phyloP scores from a whole-genome alignment of 2,797 vertebrate genomes.

The Danio tinwini region DNA sequence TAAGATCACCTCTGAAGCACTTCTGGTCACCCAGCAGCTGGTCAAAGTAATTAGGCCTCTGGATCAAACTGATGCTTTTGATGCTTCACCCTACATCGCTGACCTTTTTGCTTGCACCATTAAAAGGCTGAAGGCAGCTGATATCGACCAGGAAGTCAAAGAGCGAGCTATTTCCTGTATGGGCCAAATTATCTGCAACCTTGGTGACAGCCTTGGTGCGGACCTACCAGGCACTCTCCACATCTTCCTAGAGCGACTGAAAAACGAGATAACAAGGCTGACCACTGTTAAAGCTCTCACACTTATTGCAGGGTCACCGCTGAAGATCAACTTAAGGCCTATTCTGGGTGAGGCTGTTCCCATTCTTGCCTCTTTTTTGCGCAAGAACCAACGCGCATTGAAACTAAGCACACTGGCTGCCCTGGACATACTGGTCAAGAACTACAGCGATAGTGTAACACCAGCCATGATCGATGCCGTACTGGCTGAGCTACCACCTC shows the following conservation, averaged over 20 bases:
- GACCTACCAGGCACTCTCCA: slow-evolving; percentile 94
- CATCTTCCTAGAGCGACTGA: slow-evolving; percentile 97
- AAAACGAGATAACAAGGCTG: slow-evolving; percentile 97
- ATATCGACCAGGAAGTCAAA: slow-evolving; percentile 99
- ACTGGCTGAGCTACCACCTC: slow-evolving; percentile 94
- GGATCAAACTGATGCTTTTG: slow-evolving; percentile 90
- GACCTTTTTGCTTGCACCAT: slow-evolving; percentile 97
- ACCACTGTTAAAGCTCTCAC: slow-evolving; percentile 98
- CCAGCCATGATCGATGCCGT: slow-evolving; percentile 98
- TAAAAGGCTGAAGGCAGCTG: slow-evolving; percentile 94
- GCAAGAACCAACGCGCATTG: slow-evolving; percentile 96
- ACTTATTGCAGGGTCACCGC: slow-evolving; percentile 92
- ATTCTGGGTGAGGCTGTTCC: slow-evolving; percentile 94
- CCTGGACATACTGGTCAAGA: slow-evolving; percentile 94
- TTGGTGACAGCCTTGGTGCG: slow-evolving; percentile 90
- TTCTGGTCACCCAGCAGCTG: slow-evolving; percentile 97
- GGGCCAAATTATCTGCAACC: slow-evolving; percentile 98
- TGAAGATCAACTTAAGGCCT: slow-evolving; percentile 94
- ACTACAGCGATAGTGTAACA: slow-evolving; percentile 91
- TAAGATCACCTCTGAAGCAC: slow-evolving; percentile 98
- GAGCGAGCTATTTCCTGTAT: slow-evolving; percentile 98
- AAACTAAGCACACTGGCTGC: slow-evolving; percentile 95
- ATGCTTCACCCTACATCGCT: slow-evolving; percentile 93
- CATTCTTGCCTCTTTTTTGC: slow-evolving; percentile 96
- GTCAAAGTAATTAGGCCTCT: slow-evolving; percentile 97